Conservation (phyloP, 2,888 invertebrate genomes). For the Dasypogon diadema region DNA sequence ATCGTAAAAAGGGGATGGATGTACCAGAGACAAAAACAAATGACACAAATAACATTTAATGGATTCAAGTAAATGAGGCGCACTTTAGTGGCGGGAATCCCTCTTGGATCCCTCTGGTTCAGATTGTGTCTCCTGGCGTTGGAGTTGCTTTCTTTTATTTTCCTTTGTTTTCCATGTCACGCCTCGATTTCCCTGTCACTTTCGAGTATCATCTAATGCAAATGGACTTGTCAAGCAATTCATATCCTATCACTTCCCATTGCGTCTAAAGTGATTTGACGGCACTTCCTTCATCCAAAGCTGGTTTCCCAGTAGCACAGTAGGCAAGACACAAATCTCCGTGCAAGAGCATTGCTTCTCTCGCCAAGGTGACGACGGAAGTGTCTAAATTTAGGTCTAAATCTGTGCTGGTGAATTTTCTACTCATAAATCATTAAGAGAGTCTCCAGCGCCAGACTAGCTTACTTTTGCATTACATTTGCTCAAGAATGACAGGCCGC, state of each 20-base stretch:
- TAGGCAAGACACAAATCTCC: neutral
- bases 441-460: no score
- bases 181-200: conserved; percentile 30
- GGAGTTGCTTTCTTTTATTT: neutral
- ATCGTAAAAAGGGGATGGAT: conserved; percentile 33
- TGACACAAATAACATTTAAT: conserved; percentile 40
- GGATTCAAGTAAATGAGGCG: conserved; percentile 27
- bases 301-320: neutral
- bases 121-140: neutral
- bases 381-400: conserved; percentile 30
- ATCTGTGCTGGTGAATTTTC: neutral
- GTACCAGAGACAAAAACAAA: conserved; percentile 31
- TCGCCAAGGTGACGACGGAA: conserved; percentile 26
- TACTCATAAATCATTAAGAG: conserved; percentile 28
- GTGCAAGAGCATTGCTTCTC: neutral
- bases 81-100: conserved; percentile 1
- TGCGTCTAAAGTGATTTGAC: conserved; percentile 30
- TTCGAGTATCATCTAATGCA: conserved; percentile 22
- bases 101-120: conserved; percentile 4
- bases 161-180: neutral
- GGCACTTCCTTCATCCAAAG: neutral
- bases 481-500: no score
- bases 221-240: conserved; percentile 32
- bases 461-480: no score
- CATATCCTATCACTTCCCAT: conserved; percentile 33